Evolutionary conservation across 2,797 vertebrate species (phyloP).

Genomic region (Urocyon cinereoargenteus): DNA sequence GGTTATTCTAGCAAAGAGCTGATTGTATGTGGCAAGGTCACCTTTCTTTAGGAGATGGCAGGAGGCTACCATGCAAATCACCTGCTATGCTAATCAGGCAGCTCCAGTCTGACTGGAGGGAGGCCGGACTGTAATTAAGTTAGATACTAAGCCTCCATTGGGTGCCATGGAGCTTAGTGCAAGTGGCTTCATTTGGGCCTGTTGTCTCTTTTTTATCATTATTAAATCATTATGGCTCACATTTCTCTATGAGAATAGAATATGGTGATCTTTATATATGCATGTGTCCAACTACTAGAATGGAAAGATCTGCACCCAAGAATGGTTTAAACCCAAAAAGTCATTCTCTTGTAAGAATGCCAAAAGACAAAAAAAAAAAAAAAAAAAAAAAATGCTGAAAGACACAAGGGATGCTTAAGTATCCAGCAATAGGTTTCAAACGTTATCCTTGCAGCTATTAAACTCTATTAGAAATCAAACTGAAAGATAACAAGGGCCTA

Average conservation of each 20-base stretch:
- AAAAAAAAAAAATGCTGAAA: no score
- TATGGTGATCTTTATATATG: background rate
- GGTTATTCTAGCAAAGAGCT: background rate
- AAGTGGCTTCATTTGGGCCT: background rate
- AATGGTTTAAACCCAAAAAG: background rate
- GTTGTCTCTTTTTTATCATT: background rate
- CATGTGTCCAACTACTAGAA: background rate
- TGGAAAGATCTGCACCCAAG: background rate
- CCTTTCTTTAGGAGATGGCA: background rate
- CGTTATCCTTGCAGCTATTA: background rate
- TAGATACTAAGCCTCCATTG: background rate
- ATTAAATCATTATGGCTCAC: background rate
- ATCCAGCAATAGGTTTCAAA: background rate
- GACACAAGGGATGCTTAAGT: background rate
- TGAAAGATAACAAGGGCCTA: background rate
- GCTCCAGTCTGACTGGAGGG: background rate
- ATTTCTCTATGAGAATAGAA: background rate
- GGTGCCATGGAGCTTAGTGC: background rate
- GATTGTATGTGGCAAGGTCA: background rate
- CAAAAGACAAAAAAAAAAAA: no score
- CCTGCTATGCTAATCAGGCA: background rate
- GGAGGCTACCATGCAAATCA: background rate
- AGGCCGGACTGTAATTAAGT: background rate
- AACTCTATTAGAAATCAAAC: background rate
- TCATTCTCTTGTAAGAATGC: background rate